Percentiles rank a stretch among this genome's conserved stretches.
These are phyloP conservation scores for Zaprionus ornatus DNA, from an alignment of 1,140 invertebrate species.

Conservation along the genomic window DNA sequence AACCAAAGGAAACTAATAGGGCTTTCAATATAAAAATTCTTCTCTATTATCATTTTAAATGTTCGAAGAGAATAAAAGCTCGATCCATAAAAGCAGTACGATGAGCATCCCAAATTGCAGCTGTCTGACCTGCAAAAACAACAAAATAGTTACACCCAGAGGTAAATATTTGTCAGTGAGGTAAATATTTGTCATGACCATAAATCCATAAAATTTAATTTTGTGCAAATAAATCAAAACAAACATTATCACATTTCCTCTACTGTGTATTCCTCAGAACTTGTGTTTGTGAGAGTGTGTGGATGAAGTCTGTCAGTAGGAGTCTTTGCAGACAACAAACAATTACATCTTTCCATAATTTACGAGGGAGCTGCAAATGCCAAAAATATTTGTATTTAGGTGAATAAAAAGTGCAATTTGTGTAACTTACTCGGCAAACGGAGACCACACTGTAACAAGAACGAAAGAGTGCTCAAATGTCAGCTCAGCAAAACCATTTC, in stretches of 20 bases:
- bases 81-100: too few species aligned
- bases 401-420: constrained; percentile 69
- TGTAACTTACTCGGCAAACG: not conserved
- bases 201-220: constrained; percentile 59
- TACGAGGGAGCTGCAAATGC: constrained; percentile 46
- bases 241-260: constrained; percentile 19
- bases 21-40: too few species aligned
- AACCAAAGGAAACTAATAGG: too few species aligned
- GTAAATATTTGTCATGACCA: constrained; percentile 45
- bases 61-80: too few species aligned
- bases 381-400: constrained; percentile 31
- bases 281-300: not conserved
- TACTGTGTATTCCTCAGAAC: not conserved
- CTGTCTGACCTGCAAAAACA: not conserved
- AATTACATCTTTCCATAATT: constrained; percentile 57
- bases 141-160: not conserved
- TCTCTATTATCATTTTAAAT: too few species aligned
- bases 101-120: too few species aligned
- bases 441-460: constrained; percentile 1
- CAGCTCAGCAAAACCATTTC: too few species aligned
- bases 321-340: constrained; percentile 31
- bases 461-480: too few species aligned
- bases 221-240: constrained; percentile 53
- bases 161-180: constrained; percentile 2
- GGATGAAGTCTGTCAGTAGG: not conserved